Conservation (phyloP, 2,888 invertebrate genomes). For the Selenia dentaria region DNA sequence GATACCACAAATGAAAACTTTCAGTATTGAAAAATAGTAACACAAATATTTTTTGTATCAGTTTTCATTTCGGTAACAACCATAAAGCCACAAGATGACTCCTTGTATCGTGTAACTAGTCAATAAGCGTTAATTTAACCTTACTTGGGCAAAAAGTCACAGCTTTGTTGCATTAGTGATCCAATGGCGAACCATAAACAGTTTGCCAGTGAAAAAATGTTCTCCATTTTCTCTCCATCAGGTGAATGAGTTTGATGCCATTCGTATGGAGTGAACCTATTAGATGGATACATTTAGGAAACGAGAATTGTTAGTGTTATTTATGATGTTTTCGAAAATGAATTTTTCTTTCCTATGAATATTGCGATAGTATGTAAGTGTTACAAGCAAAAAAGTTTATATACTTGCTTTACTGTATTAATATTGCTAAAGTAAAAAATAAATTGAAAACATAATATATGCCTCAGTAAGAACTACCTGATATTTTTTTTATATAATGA, state of each 20-base stretch:
- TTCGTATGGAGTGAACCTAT: constrained; percentile 97
- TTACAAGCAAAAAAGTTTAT: no score
- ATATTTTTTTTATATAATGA: no score
- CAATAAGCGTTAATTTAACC: constrained; percentile 57
- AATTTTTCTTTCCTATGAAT: constrained; percentile 1
- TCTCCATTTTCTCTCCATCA: constrained; percentile 94
- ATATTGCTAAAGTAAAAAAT: no score
- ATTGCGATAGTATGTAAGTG: no score
- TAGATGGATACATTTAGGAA: constrained; percentile 48
- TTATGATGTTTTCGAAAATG: constrained; percentile 6
- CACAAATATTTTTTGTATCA: background rate
- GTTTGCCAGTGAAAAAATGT: constrained; percentile 96
- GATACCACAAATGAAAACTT: constrained; percentile 45
- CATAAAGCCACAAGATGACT: constrained; percentile 2
- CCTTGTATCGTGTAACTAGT: no score
- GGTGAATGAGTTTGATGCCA: constrained; percentile 96
- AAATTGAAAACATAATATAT: no score
- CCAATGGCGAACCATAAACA: constrained; percentile 99
- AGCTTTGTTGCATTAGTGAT: constrained; percentile 97
- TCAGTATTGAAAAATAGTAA: no score
- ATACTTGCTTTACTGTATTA: no score
- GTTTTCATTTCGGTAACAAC: constrained; percentile 40
- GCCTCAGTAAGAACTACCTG: no score
- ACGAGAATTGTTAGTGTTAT: constrained; percentile 29
- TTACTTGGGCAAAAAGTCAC: constrained; percentile 97